Percentiles rank a stretch among this genome's conserved stretches.
These are phyloP conservation scores for Chrysomela aeneicollis DNA, from an alignment of 2,888 invertebrate species.

Conservation along the genomic window DNA sequence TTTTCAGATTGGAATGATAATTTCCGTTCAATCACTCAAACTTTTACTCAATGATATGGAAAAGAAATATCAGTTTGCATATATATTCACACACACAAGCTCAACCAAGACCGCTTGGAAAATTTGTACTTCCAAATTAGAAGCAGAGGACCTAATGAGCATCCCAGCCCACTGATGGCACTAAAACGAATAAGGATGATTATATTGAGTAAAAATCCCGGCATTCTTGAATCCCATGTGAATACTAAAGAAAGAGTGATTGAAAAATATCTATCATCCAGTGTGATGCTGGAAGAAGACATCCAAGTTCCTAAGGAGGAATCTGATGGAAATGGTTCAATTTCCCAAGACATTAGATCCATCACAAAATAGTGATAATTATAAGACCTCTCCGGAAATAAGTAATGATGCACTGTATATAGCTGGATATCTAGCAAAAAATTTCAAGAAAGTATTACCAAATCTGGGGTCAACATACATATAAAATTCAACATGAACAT, in stretches of 20 bases:
- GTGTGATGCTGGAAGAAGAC: not conserved
- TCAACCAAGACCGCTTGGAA: conserved; percentile 16
- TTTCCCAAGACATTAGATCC: no score
- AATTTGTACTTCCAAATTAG: conserved; percentile 17
- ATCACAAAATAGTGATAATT: not conserved
- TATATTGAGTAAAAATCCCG: not conserved
- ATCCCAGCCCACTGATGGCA: conserved; percentile 8
- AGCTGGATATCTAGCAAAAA: no score
- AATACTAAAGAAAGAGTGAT: not conserved
- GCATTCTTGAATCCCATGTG: conserved; percentile 1
- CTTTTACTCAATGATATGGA: conserved; percentile 18
- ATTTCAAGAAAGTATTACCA: conserved; percentile 8
- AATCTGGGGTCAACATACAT: conserved; percentile 14
- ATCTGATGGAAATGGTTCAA: not conserved
- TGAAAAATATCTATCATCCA: conserved; percentile 2
- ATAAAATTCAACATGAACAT: conserved; percentile 8
- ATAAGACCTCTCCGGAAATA: not conserved
- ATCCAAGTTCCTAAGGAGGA: not conserved
- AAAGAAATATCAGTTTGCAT: not conserved
- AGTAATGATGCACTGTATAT: not conserved
- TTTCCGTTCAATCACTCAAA: conserved; percentile 13
- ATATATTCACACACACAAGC: conserved; percentile 17
- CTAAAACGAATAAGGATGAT: conserved; percentile 12
- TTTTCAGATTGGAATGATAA: conserved; percentile 39
- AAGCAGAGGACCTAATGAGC: conserved; percentile 9